These are phyloP conservation scores for Protodeltote pygarga DNA, from an alignment of 2,888 invertebrate genomes.

Conservation along the genomic window DNA sequence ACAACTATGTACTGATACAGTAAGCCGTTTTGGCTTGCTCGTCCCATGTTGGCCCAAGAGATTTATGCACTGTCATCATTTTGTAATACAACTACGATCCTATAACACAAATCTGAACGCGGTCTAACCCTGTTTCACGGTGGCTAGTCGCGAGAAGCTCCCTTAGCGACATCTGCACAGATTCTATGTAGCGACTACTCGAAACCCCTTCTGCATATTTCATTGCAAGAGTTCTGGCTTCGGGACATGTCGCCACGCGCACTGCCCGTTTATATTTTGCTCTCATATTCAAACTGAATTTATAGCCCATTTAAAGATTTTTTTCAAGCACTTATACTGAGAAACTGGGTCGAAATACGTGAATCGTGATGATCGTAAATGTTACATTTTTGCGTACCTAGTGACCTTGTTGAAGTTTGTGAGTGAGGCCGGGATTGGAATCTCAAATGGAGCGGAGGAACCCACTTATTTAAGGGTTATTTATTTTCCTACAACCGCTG, in stretches of 20 bases:
- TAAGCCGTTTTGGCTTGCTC: not conserved
- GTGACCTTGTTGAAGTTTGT: conserved; percentile 36
- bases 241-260: conserved; percentile 38
- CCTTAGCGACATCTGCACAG: conserved; percentile 35
- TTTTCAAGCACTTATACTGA: conserved; percentile 29
- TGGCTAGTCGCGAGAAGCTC: conserved; percentile 35
- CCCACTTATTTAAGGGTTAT: conserved; percentile 41
- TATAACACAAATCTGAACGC: conserved; percentile 39
- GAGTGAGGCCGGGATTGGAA: conserved; percentile 38
- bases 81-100: conserved; percentile 32
- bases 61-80: conserved; percentile 20
- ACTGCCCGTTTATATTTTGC: conserved; percentile 46
- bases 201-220: conserved; percentile 52
- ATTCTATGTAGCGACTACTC: conserved; percentile 36
- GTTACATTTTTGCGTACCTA: conserved; percentile 29
- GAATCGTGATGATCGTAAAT: conserved; percentile 24
- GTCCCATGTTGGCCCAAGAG: conserved; percentile 6
- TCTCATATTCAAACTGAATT: conserved; percentile 45
- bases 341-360: conserved; percentile 35
- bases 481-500: conserved; percentile 32
- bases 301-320: conserved; percentile 34
- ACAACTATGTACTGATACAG: no score
- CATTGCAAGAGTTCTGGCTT: conserved; percentile 44
- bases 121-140: conserved; percentile 46
- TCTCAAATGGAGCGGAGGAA: conserved; percentile 37